These are phyloP conservation scores for Cremastinae sp. DNA, from an alignment of 2,888 invertebrate species.

Conservation along the genomic window DNA sequence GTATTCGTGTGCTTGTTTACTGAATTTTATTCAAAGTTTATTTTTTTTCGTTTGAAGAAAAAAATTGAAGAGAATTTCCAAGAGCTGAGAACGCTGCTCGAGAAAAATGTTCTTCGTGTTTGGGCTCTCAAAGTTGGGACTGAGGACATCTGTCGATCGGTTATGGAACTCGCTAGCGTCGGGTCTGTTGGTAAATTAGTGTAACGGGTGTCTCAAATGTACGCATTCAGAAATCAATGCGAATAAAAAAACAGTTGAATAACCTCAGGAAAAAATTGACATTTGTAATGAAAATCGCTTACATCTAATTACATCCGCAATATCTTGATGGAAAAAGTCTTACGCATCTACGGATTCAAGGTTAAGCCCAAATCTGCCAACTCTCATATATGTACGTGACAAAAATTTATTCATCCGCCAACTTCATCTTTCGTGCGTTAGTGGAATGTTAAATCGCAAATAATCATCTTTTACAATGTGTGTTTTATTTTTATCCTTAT, in stretches of 20 bases:
- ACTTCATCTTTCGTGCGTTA: slow-evolving; percentile 64
- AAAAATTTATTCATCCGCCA: slow-evolving; percentile 64
- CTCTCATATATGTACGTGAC: slow-evolving; percentile 47
- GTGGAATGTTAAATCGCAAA: slow-evolving; percentile 68
- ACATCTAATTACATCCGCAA: too few relatives aligned
- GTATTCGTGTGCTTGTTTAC: not conserved
- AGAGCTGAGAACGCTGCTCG: not conserved
- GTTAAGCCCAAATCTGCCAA: slow-evolving; percentile 14
- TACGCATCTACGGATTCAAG: not conserved
- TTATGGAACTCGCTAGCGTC: slow-evolving; percentile 7
- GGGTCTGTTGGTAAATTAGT: not conserved
- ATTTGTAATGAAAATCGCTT: too few relatives aligned
- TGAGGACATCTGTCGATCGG: slow-evolving; percentile 27
- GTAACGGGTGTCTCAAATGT: slow-evolving; percentile 43
- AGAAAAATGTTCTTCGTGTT: not conserved
- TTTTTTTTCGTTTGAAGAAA: not conserved
- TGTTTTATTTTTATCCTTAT: not conserved
- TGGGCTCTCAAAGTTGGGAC: not conserved
- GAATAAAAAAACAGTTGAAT: too few relatives aligned
- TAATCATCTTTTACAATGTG: slow-evolving; percentile 10
- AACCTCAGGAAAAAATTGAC: too few relatives aligned
- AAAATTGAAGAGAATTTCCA: not conserved
- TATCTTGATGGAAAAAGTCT: too few relatives aligned
- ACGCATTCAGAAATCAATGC: too few relatives aligned
- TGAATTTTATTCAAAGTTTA: not conserved